Conservation (phyloP, 1,140 invertebrate species). For the Tribolium castaneum region DNA sequence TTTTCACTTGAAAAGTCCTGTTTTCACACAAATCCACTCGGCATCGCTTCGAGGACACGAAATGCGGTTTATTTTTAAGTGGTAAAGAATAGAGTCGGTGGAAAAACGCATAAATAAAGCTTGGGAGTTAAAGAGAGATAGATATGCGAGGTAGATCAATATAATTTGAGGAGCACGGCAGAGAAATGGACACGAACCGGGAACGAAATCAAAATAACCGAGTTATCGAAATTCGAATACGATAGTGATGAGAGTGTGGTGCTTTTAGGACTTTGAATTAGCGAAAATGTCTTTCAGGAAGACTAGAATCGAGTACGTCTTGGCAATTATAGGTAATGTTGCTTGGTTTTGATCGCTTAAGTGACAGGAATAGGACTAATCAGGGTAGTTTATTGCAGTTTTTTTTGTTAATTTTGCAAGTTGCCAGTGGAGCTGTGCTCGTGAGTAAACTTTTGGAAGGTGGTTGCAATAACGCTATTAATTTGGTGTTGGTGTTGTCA, state of each 20-base stretch:
- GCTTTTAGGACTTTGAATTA: background rate
- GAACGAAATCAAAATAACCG: background rate
- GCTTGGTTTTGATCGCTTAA: background rate
- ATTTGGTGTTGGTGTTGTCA: conserved; percentile 43
- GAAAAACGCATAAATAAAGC: background rate
- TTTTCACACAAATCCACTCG: background rate
- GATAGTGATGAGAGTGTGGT: background rate
- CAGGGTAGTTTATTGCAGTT: conserved; percentile 51
- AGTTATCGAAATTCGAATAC: background rate
- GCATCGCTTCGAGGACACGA: background rate
- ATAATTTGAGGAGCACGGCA: conserved; percentile 24
- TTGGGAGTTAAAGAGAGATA: conserved; percentile 17
- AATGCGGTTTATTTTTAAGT: background rate
- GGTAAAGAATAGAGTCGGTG: background rate
- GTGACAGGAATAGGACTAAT: background rate
- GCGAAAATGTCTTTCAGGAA: background rate
- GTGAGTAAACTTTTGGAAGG: conserved; percentile 53
- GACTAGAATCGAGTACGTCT: background rate
- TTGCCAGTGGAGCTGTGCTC: conserved; percentile 56
- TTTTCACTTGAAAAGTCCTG: background rate
- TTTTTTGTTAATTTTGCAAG: conserved; percentile 57
- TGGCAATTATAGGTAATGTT: conserved; percentile 35
- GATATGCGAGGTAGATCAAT: conserved; percentile 24
- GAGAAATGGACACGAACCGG: background rate
- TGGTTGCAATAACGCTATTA: conserved; percentile 51